A percentile compares a stretch with the other conserved stretches of the same genome.
phyloP scores from a whole-genome alignment of 2,113 vertebrate genomes.

The Ceyx melanurus region DNA sequence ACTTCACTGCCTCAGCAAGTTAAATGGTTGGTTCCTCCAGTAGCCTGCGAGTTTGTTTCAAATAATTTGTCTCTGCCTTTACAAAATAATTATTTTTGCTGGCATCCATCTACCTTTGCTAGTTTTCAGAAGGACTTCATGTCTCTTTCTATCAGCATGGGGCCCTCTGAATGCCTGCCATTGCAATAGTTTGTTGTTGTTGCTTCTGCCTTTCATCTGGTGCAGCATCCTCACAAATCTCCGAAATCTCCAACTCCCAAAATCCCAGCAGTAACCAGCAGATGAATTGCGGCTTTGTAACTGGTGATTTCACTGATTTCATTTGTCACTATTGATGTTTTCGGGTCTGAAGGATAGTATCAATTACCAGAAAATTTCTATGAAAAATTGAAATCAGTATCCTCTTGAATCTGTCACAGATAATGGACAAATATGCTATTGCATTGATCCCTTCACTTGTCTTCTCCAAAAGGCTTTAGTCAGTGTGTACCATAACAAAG shows the following conservation, averaged over 20 bases:
- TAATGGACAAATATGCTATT: background rate
- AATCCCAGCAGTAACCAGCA: background rate
- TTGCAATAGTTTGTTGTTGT: background rate
- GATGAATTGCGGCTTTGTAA: background rate
- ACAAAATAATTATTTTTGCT: slow-evolving; percentile 52
- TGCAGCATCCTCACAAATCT: background rate
- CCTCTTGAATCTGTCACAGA: background rate
- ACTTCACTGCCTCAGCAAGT: background rate
- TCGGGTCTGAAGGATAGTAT: background rate
- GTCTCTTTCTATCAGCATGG: slow-evolving; percentile 18
- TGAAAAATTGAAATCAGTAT: background rate
- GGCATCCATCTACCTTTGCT: slow-evolving; percentile 20
- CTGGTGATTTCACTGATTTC: background rate
- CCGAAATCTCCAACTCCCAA: accelerated
- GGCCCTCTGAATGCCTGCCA: background rate
- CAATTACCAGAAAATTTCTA: background rate
- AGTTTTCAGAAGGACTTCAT: slow-evolving; percentile 39
- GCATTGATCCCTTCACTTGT: background rate
- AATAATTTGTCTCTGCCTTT: slow-evolving; percentile 3
- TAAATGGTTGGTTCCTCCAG: background rate
- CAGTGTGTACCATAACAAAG: background rate
- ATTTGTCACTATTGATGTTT: background rate
- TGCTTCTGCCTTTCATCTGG: slow-evolving; percentile 12
- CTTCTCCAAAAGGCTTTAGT: background rate
- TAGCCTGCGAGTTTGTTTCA: background rate